Conservation (phyloP, 2,113 vertebrate genomes). For the Calidris pugnax region DNA sequence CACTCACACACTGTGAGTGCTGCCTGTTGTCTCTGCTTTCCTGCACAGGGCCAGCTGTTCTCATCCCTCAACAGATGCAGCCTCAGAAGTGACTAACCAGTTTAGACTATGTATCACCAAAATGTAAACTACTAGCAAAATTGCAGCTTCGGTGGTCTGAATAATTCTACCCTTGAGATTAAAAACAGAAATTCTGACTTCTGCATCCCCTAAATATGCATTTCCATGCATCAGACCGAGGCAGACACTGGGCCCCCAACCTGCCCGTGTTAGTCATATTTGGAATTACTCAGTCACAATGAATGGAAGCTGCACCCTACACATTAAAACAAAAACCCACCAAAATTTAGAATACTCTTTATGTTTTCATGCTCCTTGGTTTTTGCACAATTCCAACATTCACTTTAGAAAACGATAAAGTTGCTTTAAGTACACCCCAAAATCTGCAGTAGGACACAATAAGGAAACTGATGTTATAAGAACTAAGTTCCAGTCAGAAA, state of each 20-base stretch:
- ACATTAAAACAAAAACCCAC: background rate
- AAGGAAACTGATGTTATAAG: background rate
- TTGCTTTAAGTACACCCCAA: background rate
- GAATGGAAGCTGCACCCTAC: background rate
- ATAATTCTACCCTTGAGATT: background rate
- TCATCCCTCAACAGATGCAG: background rate
- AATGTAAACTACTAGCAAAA: background rate
- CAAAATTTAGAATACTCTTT: background rate
- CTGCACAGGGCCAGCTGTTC: background rate
- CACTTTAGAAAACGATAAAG: background rate
- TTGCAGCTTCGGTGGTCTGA: background rate
- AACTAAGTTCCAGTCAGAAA: background rate
- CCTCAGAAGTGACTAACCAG: background rate
- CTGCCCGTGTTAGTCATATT: background rate
- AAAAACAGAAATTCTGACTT: background rate
- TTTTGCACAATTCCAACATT: background rate
- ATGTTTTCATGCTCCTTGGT: background rate
- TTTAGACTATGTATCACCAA: background rate
- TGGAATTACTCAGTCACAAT: background rate
- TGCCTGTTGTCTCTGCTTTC: background rate
- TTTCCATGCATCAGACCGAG: background rate
- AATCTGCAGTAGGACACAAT: background rate
- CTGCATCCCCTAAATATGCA: background rate
- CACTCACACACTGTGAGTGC: rapidly evolving
- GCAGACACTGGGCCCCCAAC: background rate